Evolutionary conservation across 2,113 vertebrate species (phyloP), one percentile per base, ranked within the genome.

Genomic region (Trichechus manatus): DNA sequence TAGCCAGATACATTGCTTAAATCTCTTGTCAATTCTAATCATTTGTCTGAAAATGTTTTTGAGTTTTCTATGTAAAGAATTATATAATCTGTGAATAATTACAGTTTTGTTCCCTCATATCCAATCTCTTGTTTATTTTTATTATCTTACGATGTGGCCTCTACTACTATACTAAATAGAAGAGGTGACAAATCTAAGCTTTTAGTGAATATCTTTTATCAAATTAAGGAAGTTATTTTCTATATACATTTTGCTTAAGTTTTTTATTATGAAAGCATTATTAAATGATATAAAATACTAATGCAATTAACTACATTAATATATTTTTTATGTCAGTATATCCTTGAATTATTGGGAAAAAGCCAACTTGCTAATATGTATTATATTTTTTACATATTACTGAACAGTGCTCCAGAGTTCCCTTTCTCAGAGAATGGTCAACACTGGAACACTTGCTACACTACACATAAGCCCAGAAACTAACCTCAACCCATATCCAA

Each of bases 281-380:
- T 81, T 93, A 93, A 92, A 72, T 42, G 66, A 36, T 25, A 87
- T 44, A 95, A 84, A 89, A 63, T 85, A 19, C 66, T 89, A 96
- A 44, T 87, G 29, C 23, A 82, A 68, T 79, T 53, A 36, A 31
- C 39, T 93, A 82, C 17, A 84, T 82, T 88, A 77, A 80, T 84
- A 72, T 0, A n/a, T 63, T 93, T 94, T 90, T 80, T 31, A 94
- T 82, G 9, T 63, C 86, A 59, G 9, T 29, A 75, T 77, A 80
- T 11, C 47, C n/a, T 92, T 95, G 25, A 94, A 92, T 94, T 89
- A 25, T 78, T 87, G 2, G 15, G 22, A 80, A 36, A 94, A 94
- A 66, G 2, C 1, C 42, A 83, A 83, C 33, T 89, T 53, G 64
- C 29, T 91, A 70, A 64, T 14, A 5, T 7, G 27, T 66, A 39